Conservation (phyloP, 30 jellyfish, hydroid and myxozoan genomes). For the Aurelia sp. region DNA sequence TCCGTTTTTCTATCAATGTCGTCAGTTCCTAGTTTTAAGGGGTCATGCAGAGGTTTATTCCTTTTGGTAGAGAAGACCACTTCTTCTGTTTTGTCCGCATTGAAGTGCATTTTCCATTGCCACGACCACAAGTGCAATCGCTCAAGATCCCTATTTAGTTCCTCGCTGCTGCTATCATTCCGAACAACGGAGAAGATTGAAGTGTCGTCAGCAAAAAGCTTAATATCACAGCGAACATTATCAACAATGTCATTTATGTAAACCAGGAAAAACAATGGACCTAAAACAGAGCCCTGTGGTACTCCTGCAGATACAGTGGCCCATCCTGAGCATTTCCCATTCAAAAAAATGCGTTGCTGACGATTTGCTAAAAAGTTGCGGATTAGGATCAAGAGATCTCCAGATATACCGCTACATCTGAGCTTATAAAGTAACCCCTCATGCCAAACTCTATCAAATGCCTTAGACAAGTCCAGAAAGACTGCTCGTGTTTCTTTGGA, state of each 20-base stretch:
- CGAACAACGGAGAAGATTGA: constrained; percentile 66
- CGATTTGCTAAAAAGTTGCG: no score
- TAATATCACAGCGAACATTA: constrained; percentile 1
- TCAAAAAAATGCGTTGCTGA: no score
- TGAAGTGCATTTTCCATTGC: not conserved
- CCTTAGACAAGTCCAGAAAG: constrained; percentile 71
- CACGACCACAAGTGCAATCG: constrained; percentile 33
- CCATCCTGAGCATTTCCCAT: no score
- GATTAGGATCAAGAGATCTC: constrained; percentile 19
- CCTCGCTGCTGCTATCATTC: constrained; percentile 4
- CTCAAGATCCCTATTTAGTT: constrained; percentile 55
- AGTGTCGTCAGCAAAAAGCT: constrained; percentile 66
- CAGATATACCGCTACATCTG: constrained; percentile 54
- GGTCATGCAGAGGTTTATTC: no score
- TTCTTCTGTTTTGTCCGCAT: no score
- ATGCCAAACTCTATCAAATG: constrained; percentile 73
- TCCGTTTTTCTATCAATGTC: no score
- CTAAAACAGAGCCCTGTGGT: no score
- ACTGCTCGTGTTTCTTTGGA: constrained; percentile 62
- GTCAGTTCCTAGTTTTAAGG: no score
- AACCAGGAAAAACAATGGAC: no score
- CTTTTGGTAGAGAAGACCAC: no score
- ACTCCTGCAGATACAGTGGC: no score
- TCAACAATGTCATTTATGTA: no score
- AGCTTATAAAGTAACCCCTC: constrained; percentile 62